These are phyloP conservation scores for Nephrotoma flavescens DNA, from an alignment of 2,888 invertebrate species.

Conservation along the genomic window DNA sequence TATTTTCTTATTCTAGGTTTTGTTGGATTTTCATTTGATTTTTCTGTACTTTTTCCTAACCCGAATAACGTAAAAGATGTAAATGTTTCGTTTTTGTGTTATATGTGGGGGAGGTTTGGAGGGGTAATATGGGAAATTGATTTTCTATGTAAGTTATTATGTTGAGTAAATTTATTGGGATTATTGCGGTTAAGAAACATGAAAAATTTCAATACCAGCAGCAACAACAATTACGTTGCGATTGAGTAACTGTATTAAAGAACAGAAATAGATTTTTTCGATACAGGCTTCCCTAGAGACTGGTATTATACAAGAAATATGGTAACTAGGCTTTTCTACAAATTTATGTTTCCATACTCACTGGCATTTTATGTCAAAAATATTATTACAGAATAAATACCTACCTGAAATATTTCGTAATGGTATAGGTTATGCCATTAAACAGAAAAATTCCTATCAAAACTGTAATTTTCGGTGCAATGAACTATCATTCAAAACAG, in stretches of 20 bases:
- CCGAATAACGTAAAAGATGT: not conserved
- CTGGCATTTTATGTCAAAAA: too few relatives aligned
- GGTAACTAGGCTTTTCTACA: too few relatives aligned
- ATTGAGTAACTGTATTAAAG: not conserved
- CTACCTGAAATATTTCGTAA: too few relatives aligned
- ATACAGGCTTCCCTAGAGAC: not conserved
- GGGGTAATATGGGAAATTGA: not conserved
- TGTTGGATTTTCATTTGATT: not conserved
- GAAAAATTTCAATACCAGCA: not conserved
- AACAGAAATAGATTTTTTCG: not conserved
- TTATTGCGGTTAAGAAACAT: not conserved
- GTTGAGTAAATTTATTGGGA: not conserved
- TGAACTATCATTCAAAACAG: too few relatives aligned
- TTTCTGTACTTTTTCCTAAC: not conserved
- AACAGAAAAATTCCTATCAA: too few relatives aligned
- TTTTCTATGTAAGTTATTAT: not conserved
- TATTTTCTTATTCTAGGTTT: not conserved
- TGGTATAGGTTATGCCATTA: too few relatives aligned
- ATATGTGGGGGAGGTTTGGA: not conserved
- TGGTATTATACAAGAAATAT: not conserved
- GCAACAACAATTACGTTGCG: not conserved
- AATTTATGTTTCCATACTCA: too few relatives aligned
- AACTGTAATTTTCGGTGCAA: too few relatives aligned
- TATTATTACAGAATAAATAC: too few relatives aligned
- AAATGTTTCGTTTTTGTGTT: not conserved